Base-by-base conservation (phyloP, 2,888 invertebrate genomes). In the Apotomis capreana region DNA sequence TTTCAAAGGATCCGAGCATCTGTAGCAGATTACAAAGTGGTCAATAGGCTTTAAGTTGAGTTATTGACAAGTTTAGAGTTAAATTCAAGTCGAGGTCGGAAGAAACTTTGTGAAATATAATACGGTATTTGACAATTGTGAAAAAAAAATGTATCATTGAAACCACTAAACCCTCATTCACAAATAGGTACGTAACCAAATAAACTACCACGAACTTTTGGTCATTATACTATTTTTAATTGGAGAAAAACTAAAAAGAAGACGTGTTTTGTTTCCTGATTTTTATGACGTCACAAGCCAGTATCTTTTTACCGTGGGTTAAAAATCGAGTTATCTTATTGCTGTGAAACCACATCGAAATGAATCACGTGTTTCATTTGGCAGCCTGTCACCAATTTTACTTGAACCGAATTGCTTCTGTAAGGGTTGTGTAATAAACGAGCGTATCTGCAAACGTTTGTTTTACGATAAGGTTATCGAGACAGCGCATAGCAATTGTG, bases 391-490 rank as follows among this genome's bases (percentile, higher is more conserved):
- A 62, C 51, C 62, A 54, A 13, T 46, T 10, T 55, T 55, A 10
- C 15, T 40, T 58, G 13, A 57, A 57, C 46, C 55, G 5, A 65
- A 70, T 59, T 60, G 49, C 46, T 49, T 46, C 15, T 49, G 54
- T 60, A 60, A 54, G 55, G n/a, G 46, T 55, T 58, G 65, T 60
- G 46, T 52, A 61, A 67, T 54, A 60, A 59, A 63, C 62, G 63
- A 40, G 44, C 64, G 64, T 65, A 60, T 65, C 60, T 49, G 52
- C 65, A 65, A 70, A 60, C 49, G 37, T 65, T 55, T 49, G 55
- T 37, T 70, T 55, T 55, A 70, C 60, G 65, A 65, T 61, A 55
- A 65, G 65, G 37, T 70, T 60, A 70, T 65, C 60, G 54, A 52
- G 54, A 46, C 13, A 59, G 13, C 36, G 26, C 46, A 37, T 65